Evolutionary conservation across 2,888 invertebrate species (phyloP).

Genomic region (Salticus scenicus): DNA sequence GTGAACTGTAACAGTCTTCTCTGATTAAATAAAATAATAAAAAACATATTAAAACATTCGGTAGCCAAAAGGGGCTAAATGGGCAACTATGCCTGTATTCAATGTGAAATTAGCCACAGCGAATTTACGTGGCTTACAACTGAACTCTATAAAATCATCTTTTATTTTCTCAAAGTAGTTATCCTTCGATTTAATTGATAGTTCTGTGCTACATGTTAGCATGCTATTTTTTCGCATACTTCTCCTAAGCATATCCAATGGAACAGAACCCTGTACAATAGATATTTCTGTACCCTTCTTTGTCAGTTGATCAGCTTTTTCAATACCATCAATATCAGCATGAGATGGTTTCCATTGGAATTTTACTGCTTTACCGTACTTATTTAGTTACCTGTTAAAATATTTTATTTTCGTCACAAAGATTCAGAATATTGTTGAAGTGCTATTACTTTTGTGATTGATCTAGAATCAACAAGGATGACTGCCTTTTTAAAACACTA

Average conservation of each 20-base stretch:
- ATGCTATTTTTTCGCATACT: not conserved
- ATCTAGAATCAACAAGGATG: not conserved
- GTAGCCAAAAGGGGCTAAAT: too few relatives aligned
- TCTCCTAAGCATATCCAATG: not conserved
- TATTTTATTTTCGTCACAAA: too few relatives aligned
- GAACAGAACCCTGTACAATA: not conserved
- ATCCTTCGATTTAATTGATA: not conserved
- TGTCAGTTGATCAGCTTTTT: not conserved
- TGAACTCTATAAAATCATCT: not conserved
- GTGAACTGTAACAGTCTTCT: too few relatives aligned
- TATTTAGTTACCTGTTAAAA: too few relatives aligned
- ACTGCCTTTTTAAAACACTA: not conserved
- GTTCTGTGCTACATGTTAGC: not conserved
- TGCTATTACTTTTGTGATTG: not conserved
- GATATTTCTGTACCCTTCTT: not conserved
- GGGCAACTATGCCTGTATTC: too few relatives aligned
- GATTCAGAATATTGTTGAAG: not conserved
- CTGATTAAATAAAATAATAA: too few relatives aligned
- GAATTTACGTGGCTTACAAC: not conserved
- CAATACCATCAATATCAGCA: too few relatives aligned
- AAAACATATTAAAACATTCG: too few relatives aligned
- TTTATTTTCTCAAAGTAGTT: not conserved
- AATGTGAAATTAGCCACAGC: not conserved
- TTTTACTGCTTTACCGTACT: too few relatives aligned
- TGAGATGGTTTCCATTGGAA: too few relatives aligned